Conservation (phyloP, 2,888 invertebrate genomes). For the Invenusta paracnida region DNA sequence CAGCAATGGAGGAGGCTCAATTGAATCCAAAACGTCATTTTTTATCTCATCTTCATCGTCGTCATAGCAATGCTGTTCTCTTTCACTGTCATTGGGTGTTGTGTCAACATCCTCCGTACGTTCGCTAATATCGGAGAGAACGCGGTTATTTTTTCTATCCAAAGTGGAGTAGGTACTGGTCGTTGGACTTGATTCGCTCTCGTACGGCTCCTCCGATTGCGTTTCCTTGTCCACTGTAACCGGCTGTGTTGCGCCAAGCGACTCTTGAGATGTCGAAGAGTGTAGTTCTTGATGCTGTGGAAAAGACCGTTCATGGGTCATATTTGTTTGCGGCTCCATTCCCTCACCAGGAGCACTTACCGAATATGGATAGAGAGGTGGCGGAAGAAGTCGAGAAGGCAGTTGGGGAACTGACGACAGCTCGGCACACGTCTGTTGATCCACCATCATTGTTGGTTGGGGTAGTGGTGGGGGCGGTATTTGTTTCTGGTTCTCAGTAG, state of each 20-base stretch:
- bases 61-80: not conserved
- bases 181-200: slow-evolving; percentile 3
- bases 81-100: not conserved
- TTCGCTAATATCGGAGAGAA: slow-evolving; percentile 42
- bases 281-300: too few species aligned
- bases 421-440: too few species aligned
- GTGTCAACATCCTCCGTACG: slow-evolving; percentile 38
- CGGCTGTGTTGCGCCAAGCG: not conserved
- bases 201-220: slow-evolving; percentile 37
- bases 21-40: not conserved
- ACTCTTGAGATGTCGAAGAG: not conserved
- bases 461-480: not conserved
- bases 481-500: not conserved
- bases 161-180: slow-evolving; percentile 35
- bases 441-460: not conserved
- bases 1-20: slow-evolving; percentile 4
- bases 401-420: too few species aligned
- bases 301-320: too few species aligned
- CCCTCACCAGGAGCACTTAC: too few species aligned
- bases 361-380: too few species aligned
- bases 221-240: slow-evolving; percentile 28
- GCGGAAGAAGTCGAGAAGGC: too few species aligned
- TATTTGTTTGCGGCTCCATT: too few species aligned
- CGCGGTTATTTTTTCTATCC: slow-evolving; percentile 41
- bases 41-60: not conserved